Conservation (phyloP, 1,140 invertebrate species). For the Zaprionus inermis region DNA sequence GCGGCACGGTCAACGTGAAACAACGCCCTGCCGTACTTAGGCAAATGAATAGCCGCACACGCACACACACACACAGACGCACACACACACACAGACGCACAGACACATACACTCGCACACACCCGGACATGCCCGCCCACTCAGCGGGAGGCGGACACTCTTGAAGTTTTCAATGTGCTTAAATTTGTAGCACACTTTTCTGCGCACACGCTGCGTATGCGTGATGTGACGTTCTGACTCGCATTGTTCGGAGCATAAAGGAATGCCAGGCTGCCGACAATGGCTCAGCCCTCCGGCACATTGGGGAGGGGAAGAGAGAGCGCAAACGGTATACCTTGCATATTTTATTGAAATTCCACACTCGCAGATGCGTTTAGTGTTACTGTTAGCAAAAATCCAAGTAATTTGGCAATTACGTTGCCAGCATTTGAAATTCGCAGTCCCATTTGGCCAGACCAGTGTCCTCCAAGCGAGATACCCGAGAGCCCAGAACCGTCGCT, state of each 20-base stretch:
- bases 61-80: not conserved
- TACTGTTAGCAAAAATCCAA: constrained; percentile 62
- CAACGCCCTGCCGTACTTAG: constrained; percentile 54
- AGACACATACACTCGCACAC: not conserved
- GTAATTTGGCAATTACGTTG: constrained; percentile 76
- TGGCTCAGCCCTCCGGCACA: not conserved
- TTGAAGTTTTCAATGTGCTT: constrained; percentile 25
- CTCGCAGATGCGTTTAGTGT: constrained; percentile 73
- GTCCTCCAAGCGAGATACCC: constrained; percentile 25
- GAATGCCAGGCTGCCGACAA: constrained; percentile 25
- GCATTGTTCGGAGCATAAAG: constrained; percentile 47
- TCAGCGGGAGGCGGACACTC: not conserved
- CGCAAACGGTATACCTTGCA: constrained; percentile 59
- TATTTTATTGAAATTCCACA: constrained; percentile 79
- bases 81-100: not conserved
- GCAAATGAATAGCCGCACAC: constrained; percentile 56
- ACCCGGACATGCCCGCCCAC: too few species aligned
- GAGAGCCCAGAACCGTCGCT: constrained; percentile 8
- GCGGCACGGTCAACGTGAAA: constrained; percentile 40
- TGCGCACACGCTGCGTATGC: constrained; percentile 50
- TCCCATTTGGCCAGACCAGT: constrained; percentile 14
- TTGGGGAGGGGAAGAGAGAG: not conserved
- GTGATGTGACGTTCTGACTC: constrained; percentile 43
- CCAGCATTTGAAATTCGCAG: constrained; percentile 68
- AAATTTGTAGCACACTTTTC: constrained; percentile 23